Evolutionary conservation across 2,888 invertebrate genomes (phyloP).

Genomic region (Hybos culiciformis): DNA sequence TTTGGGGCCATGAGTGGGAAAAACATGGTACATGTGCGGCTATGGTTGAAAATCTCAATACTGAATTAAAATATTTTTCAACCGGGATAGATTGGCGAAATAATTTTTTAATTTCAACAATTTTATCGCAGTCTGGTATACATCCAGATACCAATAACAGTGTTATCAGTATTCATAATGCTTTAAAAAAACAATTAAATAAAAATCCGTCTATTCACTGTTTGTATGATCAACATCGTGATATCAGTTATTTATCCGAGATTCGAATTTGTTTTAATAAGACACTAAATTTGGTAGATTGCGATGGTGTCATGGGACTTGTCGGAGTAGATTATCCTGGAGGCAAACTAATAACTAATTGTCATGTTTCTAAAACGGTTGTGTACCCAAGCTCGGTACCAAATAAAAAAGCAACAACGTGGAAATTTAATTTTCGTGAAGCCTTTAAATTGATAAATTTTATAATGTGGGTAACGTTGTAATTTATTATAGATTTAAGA

Average conservation of each 20-base stretch:
- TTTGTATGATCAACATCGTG: conserved; percentile 41
- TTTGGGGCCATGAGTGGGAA: conserved; percentile 72
- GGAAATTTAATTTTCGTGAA: conserved; percentile 38
- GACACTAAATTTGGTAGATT: conserved; percentile 46
- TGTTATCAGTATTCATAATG: conserved; percentile 38
- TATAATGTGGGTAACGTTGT: conserved; percentile 49
- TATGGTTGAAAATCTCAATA: conserved; percentile 40
- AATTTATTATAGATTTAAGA: conserved; percentile 21
- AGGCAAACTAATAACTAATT: conserved; percentile 44
- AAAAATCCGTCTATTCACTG: conserved; percentile 52
- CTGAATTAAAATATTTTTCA: conserved; percentile 54
- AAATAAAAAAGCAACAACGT: conserved; percentile 20
- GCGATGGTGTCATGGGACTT: conserved; percentile 41
- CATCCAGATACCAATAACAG: conserved; percentile 41
- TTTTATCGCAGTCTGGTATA: conserved; percentile 44
- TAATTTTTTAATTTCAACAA: conserved; percentile 45
- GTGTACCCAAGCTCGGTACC: conserved; percentile 43
- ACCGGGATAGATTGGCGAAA: conserved; percentile 48
- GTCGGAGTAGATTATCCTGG: conserved; percentile 24
- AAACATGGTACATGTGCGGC: conserved; percentile 74
- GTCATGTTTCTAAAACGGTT: conserved; percentile 40
- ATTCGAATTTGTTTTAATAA: conserved; percentile 64
- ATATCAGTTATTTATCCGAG: conserved; percentile 49
- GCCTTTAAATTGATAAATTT: conserved; percentile 43
- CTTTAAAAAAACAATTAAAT: conserved; percentile 41